Conservation (phyloP, 2,113 vertebrate genomes). For the Paradoxurus hermaphroditus region DNA sequence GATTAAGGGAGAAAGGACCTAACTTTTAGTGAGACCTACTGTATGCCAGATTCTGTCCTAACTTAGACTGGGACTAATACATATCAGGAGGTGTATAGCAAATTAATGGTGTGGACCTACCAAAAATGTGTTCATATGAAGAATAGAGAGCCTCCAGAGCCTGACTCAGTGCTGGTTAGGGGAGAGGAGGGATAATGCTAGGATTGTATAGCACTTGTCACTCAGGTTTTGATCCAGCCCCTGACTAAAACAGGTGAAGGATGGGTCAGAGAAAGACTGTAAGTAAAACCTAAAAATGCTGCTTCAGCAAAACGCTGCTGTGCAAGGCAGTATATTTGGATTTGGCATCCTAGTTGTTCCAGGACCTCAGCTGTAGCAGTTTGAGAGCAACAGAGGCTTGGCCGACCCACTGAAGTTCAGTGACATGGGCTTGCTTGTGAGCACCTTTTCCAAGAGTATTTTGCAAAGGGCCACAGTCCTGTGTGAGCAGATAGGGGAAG, state of each 20-base stretch:
- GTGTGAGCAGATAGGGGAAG: not conserved
- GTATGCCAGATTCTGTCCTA: not conserved
- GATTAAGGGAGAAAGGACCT: not conserved
- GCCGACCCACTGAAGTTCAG: not conserved
- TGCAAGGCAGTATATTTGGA: not conserved
- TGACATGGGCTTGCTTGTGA: not conserved
- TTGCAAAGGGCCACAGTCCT: not conserved
- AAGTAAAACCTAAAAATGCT: not conserved
- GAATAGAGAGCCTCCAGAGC: not conserved
- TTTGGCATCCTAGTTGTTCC: not conserved
- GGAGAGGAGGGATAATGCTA: not conserved
- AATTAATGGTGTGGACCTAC: not conserved
- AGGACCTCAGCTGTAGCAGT: not conserved
- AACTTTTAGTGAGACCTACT: not conserved
- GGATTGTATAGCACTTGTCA: not conserved
- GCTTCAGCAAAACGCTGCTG: not conserved
- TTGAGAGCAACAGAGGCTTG: not conserved
- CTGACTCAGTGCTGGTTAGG: not conserved
- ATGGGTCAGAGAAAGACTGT: too few relatives aligned
- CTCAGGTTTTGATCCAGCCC: not conserved
- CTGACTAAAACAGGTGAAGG: not conserved
- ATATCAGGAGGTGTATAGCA: not conserved
- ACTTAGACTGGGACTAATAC: not conserved
- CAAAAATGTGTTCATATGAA: not conserved
- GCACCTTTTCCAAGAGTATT: not conserved